Conservation (phyloP, 2,888 invertebrate genomes). For the Limnephilus rhombicus region DNA sequence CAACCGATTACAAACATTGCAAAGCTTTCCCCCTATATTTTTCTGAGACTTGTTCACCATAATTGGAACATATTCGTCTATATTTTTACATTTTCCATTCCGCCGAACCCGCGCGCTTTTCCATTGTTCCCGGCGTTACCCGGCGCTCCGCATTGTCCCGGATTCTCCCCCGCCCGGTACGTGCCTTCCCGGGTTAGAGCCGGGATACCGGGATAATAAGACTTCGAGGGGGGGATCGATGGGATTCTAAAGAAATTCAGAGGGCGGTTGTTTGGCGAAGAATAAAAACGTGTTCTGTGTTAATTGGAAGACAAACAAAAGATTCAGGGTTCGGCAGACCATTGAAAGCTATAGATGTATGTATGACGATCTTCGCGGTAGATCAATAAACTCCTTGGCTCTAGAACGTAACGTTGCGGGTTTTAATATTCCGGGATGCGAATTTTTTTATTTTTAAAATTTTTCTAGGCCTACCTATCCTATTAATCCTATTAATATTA, state of each 20-base stretch:
- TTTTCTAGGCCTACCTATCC: too few species aligned
- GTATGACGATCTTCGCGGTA: not conserved
- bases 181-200: not conserved
- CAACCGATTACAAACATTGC: not conserved
- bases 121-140: not conserved
- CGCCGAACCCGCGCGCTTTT: not conserved
- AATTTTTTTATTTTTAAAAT: too few species aligned
- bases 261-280: not conserved
- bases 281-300: constrained; percentile 24
- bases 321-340: not conserved
- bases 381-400: not conserved
- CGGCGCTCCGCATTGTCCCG: not conserved
- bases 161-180: not conserved
- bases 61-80: constrained; percentile 31
- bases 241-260: not conserved
- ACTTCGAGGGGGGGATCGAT: not conserved
- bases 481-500: too few species aligned
- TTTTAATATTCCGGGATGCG: not conserved
- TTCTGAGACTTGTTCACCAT: constrained; percentile 17
- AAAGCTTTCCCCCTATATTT: not conserved
- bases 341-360: not conserved
- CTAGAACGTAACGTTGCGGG: not conserved
- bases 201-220: not conserved
- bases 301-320: constrained; percentile 33
- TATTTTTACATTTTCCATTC: constrained; percentile 7